Conservation (phyloP, 2,888 invertebrate genomes). For the Helobdella robusta region DNA sequence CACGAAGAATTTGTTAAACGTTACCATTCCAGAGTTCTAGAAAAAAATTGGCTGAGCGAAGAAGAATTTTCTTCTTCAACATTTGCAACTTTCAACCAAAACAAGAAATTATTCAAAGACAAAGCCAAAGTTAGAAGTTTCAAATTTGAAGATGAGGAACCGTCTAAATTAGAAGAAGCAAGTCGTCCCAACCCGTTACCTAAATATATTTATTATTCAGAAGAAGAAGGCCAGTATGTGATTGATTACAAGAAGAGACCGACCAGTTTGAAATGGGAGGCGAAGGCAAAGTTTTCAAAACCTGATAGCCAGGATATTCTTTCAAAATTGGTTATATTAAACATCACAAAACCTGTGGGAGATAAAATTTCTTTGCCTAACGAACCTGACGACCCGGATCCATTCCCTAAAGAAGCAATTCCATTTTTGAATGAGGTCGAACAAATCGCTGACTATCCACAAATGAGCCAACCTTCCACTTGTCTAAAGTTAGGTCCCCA, state of each 20-base stretch:
- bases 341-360: neutral
- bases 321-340: neutral
- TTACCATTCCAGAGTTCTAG: too few species aligned
- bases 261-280: neutral
- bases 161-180: too few species aligned
- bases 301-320: neutral
- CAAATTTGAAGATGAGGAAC: too few species aligned
- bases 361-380: neutral
- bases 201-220: too few species aligned
- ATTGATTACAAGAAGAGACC: neutral
- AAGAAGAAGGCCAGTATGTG: neutral
- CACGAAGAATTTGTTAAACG: too few species aligned
- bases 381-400: neutral
- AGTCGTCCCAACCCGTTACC: too few species aligned
- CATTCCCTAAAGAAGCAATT: neutral
- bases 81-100: neutral
- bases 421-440: neutral
- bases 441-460: too few species aligned
- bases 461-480: too few species aligned
- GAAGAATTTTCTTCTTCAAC: constrained; percentile 2
- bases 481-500: too few species aligned
- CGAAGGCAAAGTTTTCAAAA: neutral
- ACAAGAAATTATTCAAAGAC: neutral
- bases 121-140: neutral
- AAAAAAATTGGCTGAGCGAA: constrained; percentile 9